A percentile compares a stretch with the other conserved stretches of the same genome.
Evolutionary conservation across 2,113 vertebrate genomes (phyloP).

Genomic region (Lichenostomus cassidix): DNA sequence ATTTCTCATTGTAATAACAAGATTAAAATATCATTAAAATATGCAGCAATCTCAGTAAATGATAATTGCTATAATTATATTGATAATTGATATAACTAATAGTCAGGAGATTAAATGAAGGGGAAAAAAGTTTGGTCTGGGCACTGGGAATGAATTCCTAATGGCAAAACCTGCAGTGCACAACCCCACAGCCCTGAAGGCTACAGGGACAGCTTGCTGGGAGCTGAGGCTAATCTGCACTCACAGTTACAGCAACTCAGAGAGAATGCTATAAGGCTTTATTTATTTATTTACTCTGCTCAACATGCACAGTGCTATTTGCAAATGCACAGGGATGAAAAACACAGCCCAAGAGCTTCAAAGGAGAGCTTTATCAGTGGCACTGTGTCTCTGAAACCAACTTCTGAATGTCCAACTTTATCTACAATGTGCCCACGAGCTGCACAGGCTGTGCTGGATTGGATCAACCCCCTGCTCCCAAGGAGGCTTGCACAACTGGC

Average conservation of each 20-base stretch:
- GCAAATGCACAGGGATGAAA: background rate
- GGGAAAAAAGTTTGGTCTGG: background rate
- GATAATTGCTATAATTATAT: background rate
- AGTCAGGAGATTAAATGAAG: background rate
- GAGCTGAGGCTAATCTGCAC: slow-evolving; percentile 5
- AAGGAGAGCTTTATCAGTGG: background rate
- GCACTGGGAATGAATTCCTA: background rate
- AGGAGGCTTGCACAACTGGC: background rate
- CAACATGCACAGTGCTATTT: background rate
- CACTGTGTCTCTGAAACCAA: background rate
- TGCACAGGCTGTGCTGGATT: accelerated
- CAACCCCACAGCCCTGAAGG: background rate
- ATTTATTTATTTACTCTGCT: background rate
- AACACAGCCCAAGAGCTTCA: slow-evolving; percentile 1
- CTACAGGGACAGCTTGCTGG: background rate
- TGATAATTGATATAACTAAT: background rate
- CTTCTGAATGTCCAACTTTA: background rate
- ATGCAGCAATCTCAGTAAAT: background rate
- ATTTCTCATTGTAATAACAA: background rate
- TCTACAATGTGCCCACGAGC: background rate
- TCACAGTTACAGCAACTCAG: background rate
- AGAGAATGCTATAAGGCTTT: background rate
- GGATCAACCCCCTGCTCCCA: background rate
- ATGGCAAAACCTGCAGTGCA: background rate
- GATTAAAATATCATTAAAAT: slow-evolving; percentile 31